phyloP scores from a whole-genome alignment of 2,797 vertebrate species.

The Merluccius polli region DNA sequence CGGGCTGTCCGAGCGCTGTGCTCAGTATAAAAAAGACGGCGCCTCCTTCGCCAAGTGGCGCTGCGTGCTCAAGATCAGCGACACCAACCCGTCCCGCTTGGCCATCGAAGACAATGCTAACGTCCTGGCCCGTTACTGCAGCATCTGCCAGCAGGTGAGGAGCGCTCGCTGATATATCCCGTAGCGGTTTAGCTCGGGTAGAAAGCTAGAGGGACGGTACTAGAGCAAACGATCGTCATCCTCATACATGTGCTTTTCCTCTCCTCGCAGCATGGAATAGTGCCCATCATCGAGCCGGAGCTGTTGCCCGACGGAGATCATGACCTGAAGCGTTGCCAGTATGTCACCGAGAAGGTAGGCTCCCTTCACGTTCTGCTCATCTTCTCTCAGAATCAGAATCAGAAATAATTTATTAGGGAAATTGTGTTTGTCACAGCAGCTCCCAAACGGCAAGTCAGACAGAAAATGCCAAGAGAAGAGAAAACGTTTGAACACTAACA shows the following conservation, averaged over 20 bases:
- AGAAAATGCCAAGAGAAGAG: too few species aligned
- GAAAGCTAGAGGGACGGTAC: too few species aligned
- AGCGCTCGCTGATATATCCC: too few species aligned
- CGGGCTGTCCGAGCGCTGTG: constrained; percentile 90
- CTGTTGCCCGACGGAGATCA: constrained; percentile 95
- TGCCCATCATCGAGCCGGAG: constrained; percentile 95
- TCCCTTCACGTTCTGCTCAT: too few species aligned
- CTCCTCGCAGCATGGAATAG: constrained; percentile 85
- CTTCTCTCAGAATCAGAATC: too few species aligned
- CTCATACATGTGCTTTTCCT: background rate
- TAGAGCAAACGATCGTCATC: too few species aligned
- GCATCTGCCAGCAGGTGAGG: constrained; percentile 95
- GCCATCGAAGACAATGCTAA: constrained; percentile 92
- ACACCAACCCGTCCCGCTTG: constrained; percentile 84
- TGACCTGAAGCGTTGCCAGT: constrained; percentile 91
- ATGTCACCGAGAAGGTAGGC: constrained; percentile 91
- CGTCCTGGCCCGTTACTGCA: constrained; percentile 92
- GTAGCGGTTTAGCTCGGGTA: too few species aligned
- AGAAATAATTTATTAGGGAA: too few species aligned
- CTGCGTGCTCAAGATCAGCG: constrained; percentile 92
- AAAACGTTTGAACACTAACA: too few species aligned
- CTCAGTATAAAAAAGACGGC: constrained; percentile 96
- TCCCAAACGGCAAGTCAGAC: too few species aligned
- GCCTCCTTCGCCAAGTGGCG: constrained; percentile 97
- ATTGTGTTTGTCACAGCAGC: too few species aligned